Base-by-base conservation (phyloP, 2,888 invertebrate species). In the Leistus spinibarbis region DNA sequence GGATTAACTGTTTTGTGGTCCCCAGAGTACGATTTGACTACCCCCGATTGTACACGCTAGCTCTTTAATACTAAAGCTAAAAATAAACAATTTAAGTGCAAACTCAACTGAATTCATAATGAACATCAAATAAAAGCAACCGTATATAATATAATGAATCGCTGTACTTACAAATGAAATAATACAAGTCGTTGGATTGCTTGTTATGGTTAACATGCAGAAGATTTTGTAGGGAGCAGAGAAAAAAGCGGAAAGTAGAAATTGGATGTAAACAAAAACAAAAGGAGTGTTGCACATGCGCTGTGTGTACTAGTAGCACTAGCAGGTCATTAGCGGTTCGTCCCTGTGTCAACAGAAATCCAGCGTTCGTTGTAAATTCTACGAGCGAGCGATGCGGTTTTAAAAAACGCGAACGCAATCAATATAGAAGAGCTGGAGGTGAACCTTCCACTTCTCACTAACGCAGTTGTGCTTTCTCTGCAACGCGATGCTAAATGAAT, bases 401-500 rank as follows among this genome's bases (percentile, higher is more conserved):
- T 57, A 57, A 10, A 57, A 57, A 57, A 57, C 20, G 57, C 17
- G 16, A 20, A 19, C 53, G 66, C 66, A 66, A 66, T 66, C 66
- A 66, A 66, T 66, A 53, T 53, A 27, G n/a, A 66, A 40, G 27
- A 10, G 40, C 66, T 19, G 40, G 3, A 65, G n/a, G 1, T 7
- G 7, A 24, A 24, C 7, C 24, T 4, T 24, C 3, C 24, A 24
- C 3, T 24, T 24, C 19, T 56, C 9, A 10, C 62, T 16, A 19
- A 16, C 23, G 22, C 20, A 13, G 16, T 22, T 65, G n/a, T 24
- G 66, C 53, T 19, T 40, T 53, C n/a, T 17, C 57, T 68, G 13
- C 57, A 40, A 40, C 13, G 4, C 13, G 4, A 40, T 69, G 69
- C 69, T 69, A 69, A 69, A 69, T 69, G 69, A 69, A 69, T 57